Base-by-base conservation (phyloP, 1,140 invertebrate genomes). In the Bombus sylvicola region DNA sequence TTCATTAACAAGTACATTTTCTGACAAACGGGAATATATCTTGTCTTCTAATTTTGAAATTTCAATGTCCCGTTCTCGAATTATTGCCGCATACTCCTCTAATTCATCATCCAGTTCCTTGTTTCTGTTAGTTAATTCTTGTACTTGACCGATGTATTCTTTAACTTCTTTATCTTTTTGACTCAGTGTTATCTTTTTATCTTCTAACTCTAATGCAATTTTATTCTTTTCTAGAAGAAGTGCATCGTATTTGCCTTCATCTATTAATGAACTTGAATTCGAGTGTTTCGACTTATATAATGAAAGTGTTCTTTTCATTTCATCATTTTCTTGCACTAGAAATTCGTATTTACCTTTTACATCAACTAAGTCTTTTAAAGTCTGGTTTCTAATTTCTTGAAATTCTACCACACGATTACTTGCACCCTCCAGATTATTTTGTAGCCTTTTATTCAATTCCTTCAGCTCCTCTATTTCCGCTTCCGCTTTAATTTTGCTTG, bases 361-460 rank as follows among this genome's bases (percentile, higher is more conserved):
- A n/a, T 88, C 85, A 0, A 78, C 71, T 1, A 93, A n/a, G 31
- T 94, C 92, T 39, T 87, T 89, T 25, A 91, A 77, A 47, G 92
- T 85, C 4, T 93, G 81, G 5, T 81, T 88, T 53, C 92, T 95
- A 8, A 80, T 71, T 10, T 92, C 90, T 62, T 93, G 92, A 12
- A 95, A 72, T 31, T 91, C 91, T 12, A 81, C 78, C n/a, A 94
- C 92, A 1, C 93, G 88, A 89, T 95, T 95, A 25, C 92, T 92
- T 2, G 92, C 93, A 31, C 94, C 94, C 25, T 95, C 94, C 6
- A 95, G 82, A 88, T 93, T 93, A 15, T 92, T 92, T 71, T 92
- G 87, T 12, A 95, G 57, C 13, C 72, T 89, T 43, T 83, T 86
- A 86, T 93, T 94, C 64, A 92, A 88, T 57, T 95, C 94, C 22